These are phyloP conservation scores for Coelopa pilipes DNA, from an alignment of 2,888 invertebrate species.

Conservation along the genomic window DNA sequence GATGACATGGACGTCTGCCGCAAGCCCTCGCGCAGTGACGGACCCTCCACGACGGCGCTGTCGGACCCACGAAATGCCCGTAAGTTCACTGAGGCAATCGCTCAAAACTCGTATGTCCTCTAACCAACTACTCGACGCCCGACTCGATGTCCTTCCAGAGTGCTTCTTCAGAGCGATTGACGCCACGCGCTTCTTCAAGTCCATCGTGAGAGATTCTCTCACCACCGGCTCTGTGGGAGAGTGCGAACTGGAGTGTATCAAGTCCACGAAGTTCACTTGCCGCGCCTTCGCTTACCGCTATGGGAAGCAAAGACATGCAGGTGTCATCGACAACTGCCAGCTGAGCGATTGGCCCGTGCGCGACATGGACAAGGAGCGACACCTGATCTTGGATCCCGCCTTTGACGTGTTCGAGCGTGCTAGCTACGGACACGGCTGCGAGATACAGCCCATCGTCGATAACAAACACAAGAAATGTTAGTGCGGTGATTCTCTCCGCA, in stretches of 20 bases:
- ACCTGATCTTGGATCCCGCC: slow-evolving; percentile 72
- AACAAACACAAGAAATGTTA: slow-evolving; percentile 67
- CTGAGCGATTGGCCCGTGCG: slow-evolving; percentile 78
- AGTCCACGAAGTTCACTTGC: slow-evolving; percentile 80
- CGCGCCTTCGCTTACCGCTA: slow-evolving; percentile 83
- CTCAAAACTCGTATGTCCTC: too few species aligned
- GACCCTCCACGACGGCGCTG: slow-evolving; percentile 59
- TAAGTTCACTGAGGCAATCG: too few species aligned
- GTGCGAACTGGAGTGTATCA: slow-evolving; percentile 82
- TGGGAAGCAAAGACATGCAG: slow-evolving; percentile 74
- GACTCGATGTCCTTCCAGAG: slow-evolving; percentile 71
- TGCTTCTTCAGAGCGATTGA: slow-evolving; percentile 86
- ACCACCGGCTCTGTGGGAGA: slow-evolving; percentile 79
- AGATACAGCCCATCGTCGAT: slow-evolving; percentile 72
- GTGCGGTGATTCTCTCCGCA: slow-evolving; percentile 35
- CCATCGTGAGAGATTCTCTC: slow-evolving; percentile 74
- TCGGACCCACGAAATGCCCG: slow-evolving; percentile 67
- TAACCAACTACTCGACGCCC: not conserved
- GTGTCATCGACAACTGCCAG: slow-evolving; percentile 79
- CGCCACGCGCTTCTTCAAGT: slow-evolving; percentile 75
- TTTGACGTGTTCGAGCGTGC: slow-evolving; percentile 84
- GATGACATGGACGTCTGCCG: slow-evolving; percentile 70
- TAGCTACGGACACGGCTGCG: slow-evolving; percentile 85
- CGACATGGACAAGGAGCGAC: slow-evolving; percentile 72
- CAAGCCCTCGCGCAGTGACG: slow-evolving; percentile 55